Conservation (phyloP, 2,888 invertebrate genomes). For the Stenodera caucasica region DNA sequence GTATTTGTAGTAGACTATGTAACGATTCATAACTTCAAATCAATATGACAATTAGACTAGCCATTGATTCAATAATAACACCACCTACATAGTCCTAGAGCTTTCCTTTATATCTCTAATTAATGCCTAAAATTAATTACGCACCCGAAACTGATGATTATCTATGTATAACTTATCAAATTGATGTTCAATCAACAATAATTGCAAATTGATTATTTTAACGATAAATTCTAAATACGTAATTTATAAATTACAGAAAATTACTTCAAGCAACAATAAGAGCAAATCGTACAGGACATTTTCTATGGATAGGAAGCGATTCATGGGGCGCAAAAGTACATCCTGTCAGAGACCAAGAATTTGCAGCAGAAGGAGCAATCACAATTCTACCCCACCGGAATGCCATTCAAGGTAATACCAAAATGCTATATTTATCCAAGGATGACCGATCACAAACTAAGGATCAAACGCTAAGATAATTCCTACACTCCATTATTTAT, state of each 20-base stretch:
- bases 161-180: background rate
- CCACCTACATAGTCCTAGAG: background rate
- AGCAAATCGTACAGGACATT: constrained; percentile 62
- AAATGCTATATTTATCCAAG: constrained; percentile 20
- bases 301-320: constrained; percentile 72
- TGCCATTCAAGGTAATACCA: constrained; percentile 58
- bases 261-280: constrained; percentile 62
- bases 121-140: background rate
- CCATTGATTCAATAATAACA: background rate
- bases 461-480: constrained; percentile 18
- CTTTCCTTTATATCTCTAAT: background rate
- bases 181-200: background rate
- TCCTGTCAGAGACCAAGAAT: constrained; percentile 64
- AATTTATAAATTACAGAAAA: constrained; percentile 52
- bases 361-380: constrained; percentile 64
- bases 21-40: background rate
- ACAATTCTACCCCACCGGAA: constrained; percentile 65
- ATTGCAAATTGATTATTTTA: constrained; percentile 5
- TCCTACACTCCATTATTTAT: constrained; percentile 16
- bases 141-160: background rate
- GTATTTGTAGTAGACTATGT: background rate
- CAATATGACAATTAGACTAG: background rate
- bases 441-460: constrained; percentile 15
- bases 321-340: constrained; percentile 71
- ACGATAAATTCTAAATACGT: constrained; percentile 13